Percentiles rank a stretch among this genome's conserved stretches.
These are phyloP conservation scores for Bombus balteatus DNA, from an alignment of 1,140 invertebrate species.

Conservation along the genomic window DNA sequence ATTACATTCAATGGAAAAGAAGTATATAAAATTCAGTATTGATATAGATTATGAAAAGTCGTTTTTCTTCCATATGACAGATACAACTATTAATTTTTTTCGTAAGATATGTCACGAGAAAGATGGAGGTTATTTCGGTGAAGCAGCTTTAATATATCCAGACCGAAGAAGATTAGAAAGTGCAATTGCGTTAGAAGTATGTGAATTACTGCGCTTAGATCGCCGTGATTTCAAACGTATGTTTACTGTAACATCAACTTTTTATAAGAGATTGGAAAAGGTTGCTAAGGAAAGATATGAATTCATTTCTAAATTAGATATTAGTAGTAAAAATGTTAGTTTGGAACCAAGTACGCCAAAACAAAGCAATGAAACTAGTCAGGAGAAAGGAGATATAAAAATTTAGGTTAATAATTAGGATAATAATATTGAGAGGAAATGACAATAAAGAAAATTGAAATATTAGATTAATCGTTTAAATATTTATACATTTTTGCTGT, in stretches of 20 bases:
- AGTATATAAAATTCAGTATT: slow-evolving; percentile 65
- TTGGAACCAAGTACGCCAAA: background rate
- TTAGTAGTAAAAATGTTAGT: background rate
- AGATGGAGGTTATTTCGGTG: slow-evolving; percentile 83
- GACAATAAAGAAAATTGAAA: background rate
- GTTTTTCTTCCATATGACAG: background rate
- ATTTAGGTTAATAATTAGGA: background rate
- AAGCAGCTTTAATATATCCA: slow-evolving; percentile 71
- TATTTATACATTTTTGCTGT: background rate
- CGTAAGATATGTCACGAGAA: slow-evolving; percentile 80
- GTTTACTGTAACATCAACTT: slow-evolving; percentile 49
- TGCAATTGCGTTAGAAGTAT: slow-evolving; percentile 72
- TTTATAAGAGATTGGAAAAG: slow-evolving; percentile 58
- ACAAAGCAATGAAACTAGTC: background rate
- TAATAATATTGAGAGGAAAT: background rate
- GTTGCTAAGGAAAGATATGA: slow-evolving; percentile 30
- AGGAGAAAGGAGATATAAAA: background rate
- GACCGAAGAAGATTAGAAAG: slow-evolving; percentile 68
- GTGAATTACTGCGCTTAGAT: slow-evolving; percentile 73
- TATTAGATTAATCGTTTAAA: background rate
- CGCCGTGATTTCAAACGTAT: slow-evolving; percentile 70
- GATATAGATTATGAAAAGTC: background rate
- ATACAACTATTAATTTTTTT: slow-evolving; percentile 16
- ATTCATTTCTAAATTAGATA: slow-evolving; percentile 30
- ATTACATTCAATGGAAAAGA: slow-evolving; percentile 83